These are phyloP conservation scores for Odontophorus gujanensis DNA, from an alignment of 2,113 vertebrate genomes.

Conservation along the genomic window DNA sequence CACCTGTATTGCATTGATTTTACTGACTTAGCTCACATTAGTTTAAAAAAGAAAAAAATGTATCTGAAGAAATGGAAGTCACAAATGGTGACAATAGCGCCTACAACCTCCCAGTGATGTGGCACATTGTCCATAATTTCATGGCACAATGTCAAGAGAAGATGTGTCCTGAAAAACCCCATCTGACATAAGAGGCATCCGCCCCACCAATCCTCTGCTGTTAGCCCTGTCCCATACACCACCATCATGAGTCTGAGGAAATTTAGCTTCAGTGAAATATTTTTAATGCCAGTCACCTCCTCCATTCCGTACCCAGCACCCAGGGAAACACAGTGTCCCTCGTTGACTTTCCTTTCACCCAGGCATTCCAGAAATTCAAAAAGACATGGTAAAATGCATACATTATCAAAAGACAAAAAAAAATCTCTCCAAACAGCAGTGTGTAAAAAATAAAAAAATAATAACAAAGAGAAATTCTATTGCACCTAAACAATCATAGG, in stretches of 20 bases:
- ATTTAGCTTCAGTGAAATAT: neutral
- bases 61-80: neutral
- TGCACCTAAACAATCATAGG: neutral
- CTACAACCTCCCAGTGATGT: neutral
- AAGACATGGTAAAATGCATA: neutral
- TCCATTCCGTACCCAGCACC: neutral
- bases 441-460: neutral
- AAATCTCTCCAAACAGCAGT: neutral
- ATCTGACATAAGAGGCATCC: neutral
- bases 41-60: neutral
- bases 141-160: neutral
- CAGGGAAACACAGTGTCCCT: neutral
- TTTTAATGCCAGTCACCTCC: neutral
- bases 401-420: neutral
- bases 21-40: neutral
- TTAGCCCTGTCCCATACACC: neutral
- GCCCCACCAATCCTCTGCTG: neutral
- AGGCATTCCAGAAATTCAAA: neutral
- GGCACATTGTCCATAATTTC: neutral
- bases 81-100: neutral
- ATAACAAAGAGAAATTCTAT: neutral
- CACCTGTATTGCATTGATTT: neutral
- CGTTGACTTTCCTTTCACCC: neutral
- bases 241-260: accelerated
- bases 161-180: neutral